Evolutionary conservation across 2,113 vertebrate genomes (phyloP).

Genomic region (Mus spicilegus): DNA sequence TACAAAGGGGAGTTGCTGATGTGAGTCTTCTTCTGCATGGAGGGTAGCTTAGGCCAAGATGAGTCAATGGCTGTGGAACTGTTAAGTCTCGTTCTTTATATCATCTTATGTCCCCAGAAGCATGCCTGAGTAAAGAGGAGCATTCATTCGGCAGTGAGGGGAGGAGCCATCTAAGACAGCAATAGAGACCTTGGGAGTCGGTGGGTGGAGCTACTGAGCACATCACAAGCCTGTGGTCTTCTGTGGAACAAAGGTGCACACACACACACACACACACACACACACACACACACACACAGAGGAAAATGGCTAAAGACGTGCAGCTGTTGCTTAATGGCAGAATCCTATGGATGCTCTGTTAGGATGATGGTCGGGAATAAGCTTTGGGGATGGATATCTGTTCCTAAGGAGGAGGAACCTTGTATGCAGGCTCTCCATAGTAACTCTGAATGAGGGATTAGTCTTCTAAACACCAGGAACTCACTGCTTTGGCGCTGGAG

Average conservation of each 20-base stretch:
- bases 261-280: neutral
- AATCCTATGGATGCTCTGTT: neutral
- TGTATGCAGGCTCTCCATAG: neutral
- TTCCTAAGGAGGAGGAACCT: neutral
- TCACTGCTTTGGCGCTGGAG: neutral
- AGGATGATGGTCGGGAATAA: neutral
- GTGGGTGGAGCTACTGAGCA: neutral
- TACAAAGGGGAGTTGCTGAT: neutral
- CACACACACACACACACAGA: neutral
- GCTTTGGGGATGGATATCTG: neutral
- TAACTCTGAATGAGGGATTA: too few species aligned
- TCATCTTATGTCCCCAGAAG: neutral
- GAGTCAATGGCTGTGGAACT: neutral
- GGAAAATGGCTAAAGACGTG: neutral
- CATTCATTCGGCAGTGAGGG: neutral
- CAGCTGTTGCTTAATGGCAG: neutral
- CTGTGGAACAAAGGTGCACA: neutral
- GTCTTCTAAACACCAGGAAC: neutral
- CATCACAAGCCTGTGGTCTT: neutral
- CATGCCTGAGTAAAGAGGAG: neutral
- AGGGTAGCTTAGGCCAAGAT: fast-evolving
- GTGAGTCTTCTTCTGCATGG: neutral
- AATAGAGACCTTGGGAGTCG: neutral
- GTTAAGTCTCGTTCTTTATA: neutral
- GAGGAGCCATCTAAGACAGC: neutral